Conservation (phyloP, 2,113 vertebrate genomes). For the Bubalus kerabau region DNA sequence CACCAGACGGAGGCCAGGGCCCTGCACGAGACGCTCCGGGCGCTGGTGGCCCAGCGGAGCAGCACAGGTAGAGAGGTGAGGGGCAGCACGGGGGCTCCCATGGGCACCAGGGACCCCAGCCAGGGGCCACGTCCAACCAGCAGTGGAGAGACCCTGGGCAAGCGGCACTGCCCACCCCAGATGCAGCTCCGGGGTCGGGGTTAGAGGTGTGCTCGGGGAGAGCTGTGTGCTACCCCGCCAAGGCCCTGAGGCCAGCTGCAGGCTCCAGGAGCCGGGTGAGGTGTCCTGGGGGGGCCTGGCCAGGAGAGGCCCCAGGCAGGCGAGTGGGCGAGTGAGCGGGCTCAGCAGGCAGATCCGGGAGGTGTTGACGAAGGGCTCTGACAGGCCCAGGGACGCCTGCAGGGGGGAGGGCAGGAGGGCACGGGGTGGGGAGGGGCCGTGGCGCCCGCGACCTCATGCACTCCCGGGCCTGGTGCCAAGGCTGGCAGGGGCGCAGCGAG, state of each 20-base stretch:
- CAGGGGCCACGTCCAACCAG: neutral
- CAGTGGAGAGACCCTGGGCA: accelerated
- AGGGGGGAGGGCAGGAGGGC: neutral
- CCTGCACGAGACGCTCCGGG: slow-evolving; percentile 76
- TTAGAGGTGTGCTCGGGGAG: neutral
- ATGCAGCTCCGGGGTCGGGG: accelerated
- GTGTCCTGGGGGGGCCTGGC: neutral
- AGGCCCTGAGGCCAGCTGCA: neutral
- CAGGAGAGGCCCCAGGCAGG: neutral
- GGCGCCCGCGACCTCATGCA: neutral
- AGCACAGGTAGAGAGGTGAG: neutral
- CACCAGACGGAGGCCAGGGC: slow-evolving; percentile 73
- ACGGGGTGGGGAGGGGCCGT: neutral
- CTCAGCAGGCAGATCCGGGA: neutral
- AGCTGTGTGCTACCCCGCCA: neutral
- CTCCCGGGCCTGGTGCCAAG: neutral
- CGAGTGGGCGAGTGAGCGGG: neutral
- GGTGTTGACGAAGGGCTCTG: neutral
- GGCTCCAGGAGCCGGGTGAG: neutral
- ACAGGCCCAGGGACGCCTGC: neutral
- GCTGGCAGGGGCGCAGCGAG: neutral
- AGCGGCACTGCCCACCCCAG: accelerated
- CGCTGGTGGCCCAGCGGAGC: slow-evolving; percentile 70
- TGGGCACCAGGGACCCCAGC: neutral
- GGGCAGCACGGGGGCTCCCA: too few species aligned